Evolutionary conservation across 2,797 vertebrate genomes (phyloP).

Genomic region (Enteromius afrohamiltoni): DNA sequence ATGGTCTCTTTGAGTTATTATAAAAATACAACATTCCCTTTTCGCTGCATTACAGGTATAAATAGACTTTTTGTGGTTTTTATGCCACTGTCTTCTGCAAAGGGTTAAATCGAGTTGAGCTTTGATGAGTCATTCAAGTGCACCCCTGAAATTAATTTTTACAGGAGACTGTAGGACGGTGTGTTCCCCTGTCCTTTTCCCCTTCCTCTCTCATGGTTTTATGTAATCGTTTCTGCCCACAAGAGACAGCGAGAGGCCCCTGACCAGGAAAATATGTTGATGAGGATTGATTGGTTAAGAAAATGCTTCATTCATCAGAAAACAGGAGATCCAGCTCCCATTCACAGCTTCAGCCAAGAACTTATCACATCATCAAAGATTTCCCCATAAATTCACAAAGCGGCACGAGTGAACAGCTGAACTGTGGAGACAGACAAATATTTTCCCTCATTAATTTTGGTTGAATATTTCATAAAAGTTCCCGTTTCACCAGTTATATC

Average conservation of each 20-base stretch:
- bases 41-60: neutral
- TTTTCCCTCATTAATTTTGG: conserved; percentile 10
- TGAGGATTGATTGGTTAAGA: conserved; percentile 62
- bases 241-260: conserved; percentile 8
- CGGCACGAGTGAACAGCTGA: neutral
- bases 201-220: neutral
- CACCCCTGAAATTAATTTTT: neutral
- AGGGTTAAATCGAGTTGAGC: neutral
- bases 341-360: conserved; percentile 42
- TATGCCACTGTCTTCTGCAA: neutral
- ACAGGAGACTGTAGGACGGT: conserved; percentile 10
- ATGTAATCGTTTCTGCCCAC: conserved; percentile 40
- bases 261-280: conserved; percentile 44
- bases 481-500: conserved; percentile 38
- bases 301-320: conserved; percentile 57
- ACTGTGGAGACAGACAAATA: conserved; percentile 3
- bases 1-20: neutral
- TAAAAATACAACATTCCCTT: neutral
- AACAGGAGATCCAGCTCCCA: conserved; percentile 28
- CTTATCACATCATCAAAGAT: conserved; percentile 42
- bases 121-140: conserved; percentile 27
- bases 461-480: conserved; percentile 38
- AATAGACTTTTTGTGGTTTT: neutral
- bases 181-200: conserved; percentile 15
- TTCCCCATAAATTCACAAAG: conserved; percentile 31